Conservation (phyloP, 2,888 invertebrate species). For the Eurytoma californica region DNA sequence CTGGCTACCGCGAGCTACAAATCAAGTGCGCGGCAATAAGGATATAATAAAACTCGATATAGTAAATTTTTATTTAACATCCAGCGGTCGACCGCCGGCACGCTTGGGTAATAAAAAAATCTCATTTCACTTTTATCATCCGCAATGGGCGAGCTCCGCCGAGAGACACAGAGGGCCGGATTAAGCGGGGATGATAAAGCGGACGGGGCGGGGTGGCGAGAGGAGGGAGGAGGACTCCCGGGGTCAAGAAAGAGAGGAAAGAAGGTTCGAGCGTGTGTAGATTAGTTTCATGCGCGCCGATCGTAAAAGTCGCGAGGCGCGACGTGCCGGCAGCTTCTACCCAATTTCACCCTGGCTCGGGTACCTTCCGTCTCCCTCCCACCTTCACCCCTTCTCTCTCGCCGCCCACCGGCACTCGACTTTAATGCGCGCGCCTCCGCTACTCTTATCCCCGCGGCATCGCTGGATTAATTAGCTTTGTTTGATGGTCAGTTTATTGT, state of each 20-base stretch:
- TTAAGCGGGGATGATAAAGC: slow-evolving; percentile 45
- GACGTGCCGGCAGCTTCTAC: slow-evolving; percentile 22
- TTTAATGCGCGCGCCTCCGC: no score
- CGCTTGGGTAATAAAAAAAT: slow-evolving; percentile 40
- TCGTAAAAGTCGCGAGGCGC: slow-evolving; percentile 46
- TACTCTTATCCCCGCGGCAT: neutral
- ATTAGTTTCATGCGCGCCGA: slow-evolving; percentile 52
- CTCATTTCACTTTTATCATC: slow-evolving; percentile 49
- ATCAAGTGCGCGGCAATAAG: slow-evolving; percentile 19
- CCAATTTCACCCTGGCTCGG: neutral
- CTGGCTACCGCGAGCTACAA: neutral
- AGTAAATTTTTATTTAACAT: slow-evolving; percentile 31
- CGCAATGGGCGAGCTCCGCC: slow-evolving; percentile 15
- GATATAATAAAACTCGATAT: slow-evolving; percentile 26
- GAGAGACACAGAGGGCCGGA: slow-evolving; percentile 17
- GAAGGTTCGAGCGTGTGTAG: slow-evolving; percentile 36
- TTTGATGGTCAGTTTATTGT: slow-evolving; percentile 9
- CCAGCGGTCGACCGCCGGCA: neutral
- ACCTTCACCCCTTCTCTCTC: slow-evolving; percentile 4
- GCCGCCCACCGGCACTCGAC: no score
- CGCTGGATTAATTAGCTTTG: slow-evolving; percentile 5
- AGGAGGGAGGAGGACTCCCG: neutral
- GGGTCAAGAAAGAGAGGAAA: slow-evolving; percentile 24
- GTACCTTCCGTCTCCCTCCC: neutral
- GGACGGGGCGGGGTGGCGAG: neutral